phyloP scores from a whole-genome alignment of 2,888 invertebrate species.

The Aporophyla nigra region DNA sequence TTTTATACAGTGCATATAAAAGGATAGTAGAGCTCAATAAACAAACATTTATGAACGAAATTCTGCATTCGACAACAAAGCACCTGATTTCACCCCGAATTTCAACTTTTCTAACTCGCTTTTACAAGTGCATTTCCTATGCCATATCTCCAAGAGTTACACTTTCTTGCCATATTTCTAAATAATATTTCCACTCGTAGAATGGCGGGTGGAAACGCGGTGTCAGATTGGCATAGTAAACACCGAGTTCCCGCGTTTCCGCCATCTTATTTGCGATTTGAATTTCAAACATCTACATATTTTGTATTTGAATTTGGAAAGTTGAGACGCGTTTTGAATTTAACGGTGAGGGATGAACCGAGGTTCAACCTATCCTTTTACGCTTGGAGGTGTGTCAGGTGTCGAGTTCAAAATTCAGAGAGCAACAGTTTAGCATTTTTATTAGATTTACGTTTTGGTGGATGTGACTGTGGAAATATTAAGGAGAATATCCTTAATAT shows the following conservation, averaged over 20 bases:
- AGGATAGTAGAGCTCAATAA: background rate
- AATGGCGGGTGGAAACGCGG: conserved; percentile 22
- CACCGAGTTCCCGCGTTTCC: conserved; percentile 28
- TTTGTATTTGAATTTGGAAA: conserved; percentile 31
- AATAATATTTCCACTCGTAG: conserved; percentile 27
- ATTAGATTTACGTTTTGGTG: conserved; percentile 5
- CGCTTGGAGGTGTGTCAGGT: background rate
- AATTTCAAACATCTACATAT: conserved; percentile 21
- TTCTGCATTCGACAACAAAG: conserved; percentile 13
- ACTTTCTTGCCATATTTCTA: conserved; percentile 11
- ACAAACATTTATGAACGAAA: background rate
- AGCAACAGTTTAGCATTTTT: background rate
- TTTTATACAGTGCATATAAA: background rate
- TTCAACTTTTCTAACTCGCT: background rate
- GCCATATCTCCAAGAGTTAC: background rate
- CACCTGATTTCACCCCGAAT: conserved; percentile 4
- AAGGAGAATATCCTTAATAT: too few species aligned
- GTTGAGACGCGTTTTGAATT: conserved; percentile 11
- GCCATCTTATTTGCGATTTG: conserved; percentile 32
- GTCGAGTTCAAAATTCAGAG: conserved; percentile 4
- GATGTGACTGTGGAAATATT: background rate
- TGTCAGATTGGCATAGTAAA: conserved; percentile 49
- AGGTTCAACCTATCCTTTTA: conserved; percentile 15
- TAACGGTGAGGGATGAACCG: background rate
- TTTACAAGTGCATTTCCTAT: conserved; percentile 4